Base-by-base conservation (phyloP, 1,140 invertebrate genomes). In the Teleogryllus occipitalis region DNA sequence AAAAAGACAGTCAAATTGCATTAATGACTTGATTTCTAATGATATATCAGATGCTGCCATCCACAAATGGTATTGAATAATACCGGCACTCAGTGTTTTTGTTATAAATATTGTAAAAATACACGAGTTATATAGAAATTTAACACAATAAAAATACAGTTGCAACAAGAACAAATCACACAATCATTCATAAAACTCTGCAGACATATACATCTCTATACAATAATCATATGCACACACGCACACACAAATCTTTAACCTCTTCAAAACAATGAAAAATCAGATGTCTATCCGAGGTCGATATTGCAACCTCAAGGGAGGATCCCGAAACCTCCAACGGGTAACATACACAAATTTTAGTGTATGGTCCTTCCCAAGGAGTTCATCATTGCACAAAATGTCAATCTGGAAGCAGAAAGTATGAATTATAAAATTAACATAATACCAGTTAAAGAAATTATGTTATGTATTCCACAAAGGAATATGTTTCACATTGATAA, bases 301-400 rank as follows among this genome's bases (percentile, higher is more conserved):
- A 87, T 96, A 97, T 83, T 96, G 94, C 82, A 97, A 87, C 81
- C 92, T 91, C 73, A 97, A 87, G 3, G 95, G 95, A 76, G 95
- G 95, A 85, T 96, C 96, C 83, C 96, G 92, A 88, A 97, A 97
- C 88, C 97, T 92, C 97, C 98, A 99, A 83, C 97, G 90, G 65
- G 98, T 99, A 18, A 99, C 95, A 84, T 95, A 96, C 49, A 99
- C 97, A 89, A 99, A 99, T 87, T 99, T 99, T 78, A 99, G 89
- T 54, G 97, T 99, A 86, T 99, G 98, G 87, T 99, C 98, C 87
- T 99, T 99, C 73, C 98, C 98, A 85, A 99, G 87, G 81, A 99
- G 89, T 90, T 99, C 97, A 86, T 99, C 95, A 89, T 99, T 99
- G 88, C 98, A 99, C 84, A 99, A 89, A 85, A 99, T 97, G 88